These are phyloP conservation scores for Intellagama lesueurii DNA, from an alignment of 2,797 vertebrate species.

Conservation along the genomic window DNA sequence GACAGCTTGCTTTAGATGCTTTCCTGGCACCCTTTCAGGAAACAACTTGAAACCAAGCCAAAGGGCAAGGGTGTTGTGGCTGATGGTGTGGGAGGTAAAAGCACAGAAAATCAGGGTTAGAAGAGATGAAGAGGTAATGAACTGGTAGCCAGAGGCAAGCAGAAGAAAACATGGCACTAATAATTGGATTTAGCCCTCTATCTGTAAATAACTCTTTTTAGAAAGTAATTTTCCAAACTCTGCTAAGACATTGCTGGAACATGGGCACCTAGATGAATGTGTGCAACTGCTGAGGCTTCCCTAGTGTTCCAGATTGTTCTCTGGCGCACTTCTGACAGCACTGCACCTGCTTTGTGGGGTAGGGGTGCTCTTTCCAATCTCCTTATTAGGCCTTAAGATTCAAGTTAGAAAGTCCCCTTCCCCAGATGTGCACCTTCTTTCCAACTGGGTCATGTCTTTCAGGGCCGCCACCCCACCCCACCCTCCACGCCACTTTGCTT, in stretches of 20 bases:
- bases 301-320: no score
- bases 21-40: neutral
- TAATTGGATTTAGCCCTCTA: neutral
- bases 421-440: neutral
- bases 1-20: neutral
- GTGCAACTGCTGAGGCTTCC: neutral
- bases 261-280: neutral
- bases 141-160: neutral
- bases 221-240: neutral
- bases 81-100: neutral
- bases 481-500: neutral
- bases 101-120: neutral
- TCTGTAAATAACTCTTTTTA: neutral
- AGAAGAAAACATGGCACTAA: neutral
- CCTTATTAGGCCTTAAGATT: neutral
- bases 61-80: neutral
- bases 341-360: neutral
- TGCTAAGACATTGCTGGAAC: neutral
- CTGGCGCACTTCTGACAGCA: neutral
- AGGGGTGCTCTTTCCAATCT: neutral
- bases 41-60: neutral
- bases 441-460: neutral
- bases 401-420: neutral
- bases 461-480: no score
- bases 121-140: neutral